Evolutionary conservation across 2,113 vertebrate species (phyloP).

Genomic region (Uropsilus gracilis): DNA sequence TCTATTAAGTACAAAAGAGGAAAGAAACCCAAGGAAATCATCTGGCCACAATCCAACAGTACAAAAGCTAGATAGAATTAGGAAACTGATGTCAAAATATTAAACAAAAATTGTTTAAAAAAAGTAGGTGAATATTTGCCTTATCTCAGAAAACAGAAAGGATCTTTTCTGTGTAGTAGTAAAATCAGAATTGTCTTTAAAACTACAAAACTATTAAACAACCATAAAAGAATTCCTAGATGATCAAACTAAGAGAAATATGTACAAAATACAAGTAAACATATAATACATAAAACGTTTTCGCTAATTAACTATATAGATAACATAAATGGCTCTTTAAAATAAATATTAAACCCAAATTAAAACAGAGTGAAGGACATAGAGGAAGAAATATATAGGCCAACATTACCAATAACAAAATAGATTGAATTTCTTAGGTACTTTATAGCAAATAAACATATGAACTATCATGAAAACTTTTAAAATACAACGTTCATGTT

Average conservation of each 20-base stretch:
- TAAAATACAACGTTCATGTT: not conserved
- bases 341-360: not conserved
- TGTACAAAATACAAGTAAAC: not conserved
- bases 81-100: not conserved
- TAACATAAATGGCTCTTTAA: not conserved
- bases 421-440: not conserved
- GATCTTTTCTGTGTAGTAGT: not conserved
- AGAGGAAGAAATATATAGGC: not conserved
- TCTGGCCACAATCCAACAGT: not conserved
- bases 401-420: not conserved
- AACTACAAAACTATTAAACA: not conserved
- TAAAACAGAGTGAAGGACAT: not conserved
- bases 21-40: not conserved
- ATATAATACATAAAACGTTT: not conserved
- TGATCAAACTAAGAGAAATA: not conserved
- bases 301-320: not conserved
- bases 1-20: not conserved
- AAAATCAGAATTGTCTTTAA: not conserved
- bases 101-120: not conserved
- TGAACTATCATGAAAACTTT: not conserved
- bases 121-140: not conserved
- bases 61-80: not conserved
- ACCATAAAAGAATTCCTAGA: not conserved
- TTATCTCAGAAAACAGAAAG: not conserved
- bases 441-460: not conserved